Evolutionary conservation across 2,888 invertebrate species (phyloP).

Genomic region (Ctena decussata): DNA sequence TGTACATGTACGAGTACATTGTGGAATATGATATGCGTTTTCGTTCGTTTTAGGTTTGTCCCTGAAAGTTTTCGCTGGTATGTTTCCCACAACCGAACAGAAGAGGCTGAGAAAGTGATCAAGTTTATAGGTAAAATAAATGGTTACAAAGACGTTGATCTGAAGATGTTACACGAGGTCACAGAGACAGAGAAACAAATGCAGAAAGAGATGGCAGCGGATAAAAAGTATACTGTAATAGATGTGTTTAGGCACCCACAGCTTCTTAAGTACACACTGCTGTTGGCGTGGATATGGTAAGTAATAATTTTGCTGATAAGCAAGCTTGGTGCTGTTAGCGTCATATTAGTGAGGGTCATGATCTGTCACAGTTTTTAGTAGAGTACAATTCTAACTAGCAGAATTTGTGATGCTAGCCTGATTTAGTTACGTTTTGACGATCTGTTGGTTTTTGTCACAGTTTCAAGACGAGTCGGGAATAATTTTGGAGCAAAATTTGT

Average conservation of each 20-base stretch:
- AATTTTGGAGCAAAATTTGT: no score
- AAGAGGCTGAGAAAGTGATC: constrained; percentile 59
- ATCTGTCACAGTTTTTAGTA: no score
- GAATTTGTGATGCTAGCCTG: no score
- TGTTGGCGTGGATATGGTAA: constrained; percentile 55
- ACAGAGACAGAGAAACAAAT: constrained; percentile 11
- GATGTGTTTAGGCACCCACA: constrained; percentile 38
- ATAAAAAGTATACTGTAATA: constrained; percentile 4
- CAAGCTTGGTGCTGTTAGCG: no score
- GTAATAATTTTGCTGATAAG: no score
- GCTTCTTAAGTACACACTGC: constrained; percentile 27
- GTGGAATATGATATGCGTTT: no score
- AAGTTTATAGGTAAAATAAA: constrained; percentile 58
- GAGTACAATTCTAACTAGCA: no score
- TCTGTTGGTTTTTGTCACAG: no score
- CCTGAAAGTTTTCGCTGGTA: constrained; percentile 73
- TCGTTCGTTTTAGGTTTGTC: constrained; percentile 71
- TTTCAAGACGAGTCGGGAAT: no score
- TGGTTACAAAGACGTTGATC: constrained; percentile 45
- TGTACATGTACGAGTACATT: no score
- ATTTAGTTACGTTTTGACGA: no score
- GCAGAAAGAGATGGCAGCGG: background rate
- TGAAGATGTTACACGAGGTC: constrained; percentile 28
- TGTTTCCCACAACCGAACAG: constrained; percentile 46
- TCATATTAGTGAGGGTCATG: no score